Evolutionary conservation across 2,113 vertebrate species (phyloP).

Genomic region (Myrmecophaga tridactyla): DNA sequence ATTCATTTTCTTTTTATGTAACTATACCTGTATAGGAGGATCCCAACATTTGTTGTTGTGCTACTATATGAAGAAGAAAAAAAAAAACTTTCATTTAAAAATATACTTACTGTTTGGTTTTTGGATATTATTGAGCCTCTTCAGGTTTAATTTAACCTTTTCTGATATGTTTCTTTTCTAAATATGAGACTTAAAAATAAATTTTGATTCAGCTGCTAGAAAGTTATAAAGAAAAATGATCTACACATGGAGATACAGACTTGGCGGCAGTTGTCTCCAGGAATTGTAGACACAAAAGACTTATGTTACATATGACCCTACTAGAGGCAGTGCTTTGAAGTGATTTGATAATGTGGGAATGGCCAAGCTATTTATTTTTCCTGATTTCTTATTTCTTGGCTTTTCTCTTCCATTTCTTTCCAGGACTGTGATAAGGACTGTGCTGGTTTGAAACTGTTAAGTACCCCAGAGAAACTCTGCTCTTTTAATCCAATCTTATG

Average conservation of each 20-base stretch:
- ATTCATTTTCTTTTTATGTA: neutral
- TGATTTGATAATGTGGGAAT: neutral
- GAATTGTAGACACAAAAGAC: neutral
- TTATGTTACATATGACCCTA: neutral
- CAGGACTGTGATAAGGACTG: neutral
- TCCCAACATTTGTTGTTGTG: neutral
- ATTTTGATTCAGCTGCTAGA: constrained; percentile 13
- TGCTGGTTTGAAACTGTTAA: no score
- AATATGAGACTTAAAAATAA: constrained; percentile 35
- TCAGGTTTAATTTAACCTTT: neutral
- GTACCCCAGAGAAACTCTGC: no score
- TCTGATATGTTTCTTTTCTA: constrained; percentile 32
- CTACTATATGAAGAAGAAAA: neutral
- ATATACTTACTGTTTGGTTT: neutral
- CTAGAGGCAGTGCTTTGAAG: neutral
- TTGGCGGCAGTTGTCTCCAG: neutral
- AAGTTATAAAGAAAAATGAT: neutral
- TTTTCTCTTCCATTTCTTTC: neutral
- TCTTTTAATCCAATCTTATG: no score
- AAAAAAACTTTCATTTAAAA: constrained; percentile 28
- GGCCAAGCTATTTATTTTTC: neutral
- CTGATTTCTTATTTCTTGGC: neutral
- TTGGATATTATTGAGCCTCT: neutral
- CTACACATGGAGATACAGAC: neutral
- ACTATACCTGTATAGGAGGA: neutral